These are phyloP conservation scores for Crocuta crocuta DNA, from an alignment of 2,113 vertebrate species.

Conservation along the genomic window DNA sequence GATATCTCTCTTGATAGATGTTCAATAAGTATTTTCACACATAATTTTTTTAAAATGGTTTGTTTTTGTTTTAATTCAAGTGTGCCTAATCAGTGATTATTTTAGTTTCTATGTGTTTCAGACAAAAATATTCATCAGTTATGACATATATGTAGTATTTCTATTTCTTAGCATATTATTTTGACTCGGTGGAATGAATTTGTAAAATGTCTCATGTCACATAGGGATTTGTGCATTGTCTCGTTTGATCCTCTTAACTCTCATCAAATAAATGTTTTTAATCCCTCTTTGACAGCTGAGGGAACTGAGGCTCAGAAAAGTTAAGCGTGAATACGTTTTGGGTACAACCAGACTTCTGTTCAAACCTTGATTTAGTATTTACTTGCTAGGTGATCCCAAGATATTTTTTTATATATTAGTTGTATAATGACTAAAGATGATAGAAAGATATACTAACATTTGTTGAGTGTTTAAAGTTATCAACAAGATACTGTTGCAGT, in stretches of 20 bases:
- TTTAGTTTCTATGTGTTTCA: conserved; percentile 8
- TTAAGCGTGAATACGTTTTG: background rate
- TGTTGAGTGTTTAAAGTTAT: background rate
- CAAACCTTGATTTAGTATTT: background rate
- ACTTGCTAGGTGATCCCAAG: background rate
- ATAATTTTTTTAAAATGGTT: background rate
- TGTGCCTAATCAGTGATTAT: background rate
- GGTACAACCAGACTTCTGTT: background rate
- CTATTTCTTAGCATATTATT: background rate
- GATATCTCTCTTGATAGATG: background rate
- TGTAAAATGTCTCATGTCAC: background rate
- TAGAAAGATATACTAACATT: background rate
- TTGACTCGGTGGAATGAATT: background rate
- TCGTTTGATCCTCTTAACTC: background rate
- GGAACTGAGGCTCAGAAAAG: background rate
- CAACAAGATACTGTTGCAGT: background rate
- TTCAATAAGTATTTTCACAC: conserved; percentile 12
- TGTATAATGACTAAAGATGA: background rate
- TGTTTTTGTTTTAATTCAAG: conserved; percentile 1
- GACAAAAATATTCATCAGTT: background rate
- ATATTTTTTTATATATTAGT: background rate
- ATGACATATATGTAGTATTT: background rate
- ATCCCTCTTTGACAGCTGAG: background rate
- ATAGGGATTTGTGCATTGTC: background rate
- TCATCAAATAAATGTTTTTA: background rate